These are phyloP conservation scores for Dolomedes plantarius DNA, from an alignment of 2,888 invertebrate genomes.

Conservation along the genomic window DNA sequence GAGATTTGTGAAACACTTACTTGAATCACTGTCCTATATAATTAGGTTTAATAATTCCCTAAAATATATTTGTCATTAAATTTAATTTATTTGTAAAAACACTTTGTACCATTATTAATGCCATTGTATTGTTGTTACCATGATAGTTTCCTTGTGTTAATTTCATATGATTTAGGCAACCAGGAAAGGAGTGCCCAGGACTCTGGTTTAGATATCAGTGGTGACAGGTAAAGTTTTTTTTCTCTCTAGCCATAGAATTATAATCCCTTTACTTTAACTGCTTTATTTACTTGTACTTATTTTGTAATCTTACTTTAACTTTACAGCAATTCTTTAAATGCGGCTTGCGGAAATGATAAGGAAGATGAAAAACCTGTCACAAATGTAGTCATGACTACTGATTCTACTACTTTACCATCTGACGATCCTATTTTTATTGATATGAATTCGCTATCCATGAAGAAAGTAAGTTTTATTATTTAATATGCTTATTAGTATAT, in stretches of 20 bases:
- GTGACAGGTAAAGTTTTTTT: slow-evolving; percentile 38
- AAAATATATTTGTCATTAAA: no score
- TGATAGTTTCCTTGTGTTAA: no score
- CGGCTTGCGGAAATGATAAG: slow-evolving; percentile 61
- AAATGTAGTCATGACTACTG: slow-evolving; percentile 56
- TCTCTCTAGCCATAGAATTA: no score
- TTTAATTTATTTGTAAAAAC: no score
- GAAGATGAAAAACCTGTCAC: slow-evolving; percentile 39
- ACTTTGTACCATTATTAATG: no score
- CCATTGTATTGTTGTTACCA: no score
- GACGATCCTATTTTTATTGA: slow-evolving; percentile 45
- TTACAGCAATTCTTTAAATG: slow-evolving; percentile 63
- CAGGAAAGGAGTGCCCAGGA: slow-evolving; percentile 62
- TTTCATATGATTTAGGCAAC: no score
- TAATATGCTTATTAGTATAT: not conserved
- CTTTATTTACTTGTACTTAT: not conserved
- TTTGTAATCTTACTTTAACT: not conserved
- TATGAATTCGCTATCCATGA: slow-evolving; percentile 47
- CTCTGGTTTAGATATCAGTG: slow-evolving; percentile 65
- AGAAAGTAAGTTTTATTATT: slow-evolving; percentile 24
- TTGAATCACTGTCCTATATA: no score
- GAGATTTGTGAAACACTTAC: no score
- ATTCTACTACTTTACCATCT: slow-evolving; percentile 27
- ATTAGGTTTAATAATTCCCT: no score
- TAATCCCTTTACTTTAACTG: not conserved